These are phyloP conservation scores for Hippasteria phrygiana DNA, from an alignment of 53 echinoderm and acorn worm species.

Conservation along the genomic window DNA sequence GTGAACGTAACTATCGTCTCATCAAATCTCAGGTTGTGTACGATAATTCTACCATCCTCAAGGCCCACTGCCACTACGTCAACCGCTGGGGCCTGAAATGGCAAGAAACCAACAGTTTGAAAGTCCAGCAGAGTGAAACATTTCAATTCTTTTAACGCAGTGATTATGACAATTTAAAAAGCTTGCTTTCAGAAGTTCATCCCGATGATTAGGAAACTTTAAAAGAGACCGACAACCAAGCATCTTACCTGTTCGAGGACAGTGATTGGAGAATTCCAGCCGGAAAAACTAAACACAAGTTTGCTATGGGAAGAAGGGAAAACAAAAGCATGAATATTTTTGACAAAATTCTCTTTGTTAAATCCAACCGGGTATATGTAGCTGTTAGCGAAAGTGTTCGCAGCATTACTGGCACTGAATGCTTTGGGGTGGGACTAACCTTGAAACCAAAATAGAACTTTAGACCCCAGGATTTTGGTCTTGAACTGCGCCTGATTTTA, in stretches of 20 bases:
- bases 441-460: no score
- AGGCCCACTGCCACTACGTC: conserved; percentile 94
- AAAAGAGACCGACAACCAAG: no score
- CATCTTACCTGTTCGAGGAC: conserved; percentile 87
- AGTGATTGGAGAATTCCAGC: conserved; percentile 80
- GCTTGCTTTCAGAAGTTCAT: background rate
- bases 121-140: no score
- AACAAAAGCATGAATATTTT: background rate
- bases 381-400: no score
- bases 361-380: no score
- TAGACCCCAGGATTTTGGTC: no score
- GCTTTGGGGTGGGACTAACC: no score
- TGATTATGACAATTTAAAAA: no score
- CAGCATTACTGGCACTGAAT: no score
- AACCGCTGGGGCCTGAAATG: conserved; percentile 89
- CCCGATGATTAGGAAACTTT: no score
- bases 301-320: conserved; percentile 66
- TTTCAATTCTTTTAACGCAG: background rate
- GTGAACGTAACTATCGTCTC: conserved; percentile 88
- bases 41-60: conserved; percentile 81
- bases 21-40: conserved; percentile 92
- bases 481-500: no score
- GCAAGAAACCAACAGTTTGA: background rate
- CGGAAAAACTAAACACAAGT: conserved; percentile 86
- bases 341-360: no score